phyloP scores from a whole-genome alignment of 2,797 vertebrate species.

The Hyperoplus lanceolatus region DNA sequence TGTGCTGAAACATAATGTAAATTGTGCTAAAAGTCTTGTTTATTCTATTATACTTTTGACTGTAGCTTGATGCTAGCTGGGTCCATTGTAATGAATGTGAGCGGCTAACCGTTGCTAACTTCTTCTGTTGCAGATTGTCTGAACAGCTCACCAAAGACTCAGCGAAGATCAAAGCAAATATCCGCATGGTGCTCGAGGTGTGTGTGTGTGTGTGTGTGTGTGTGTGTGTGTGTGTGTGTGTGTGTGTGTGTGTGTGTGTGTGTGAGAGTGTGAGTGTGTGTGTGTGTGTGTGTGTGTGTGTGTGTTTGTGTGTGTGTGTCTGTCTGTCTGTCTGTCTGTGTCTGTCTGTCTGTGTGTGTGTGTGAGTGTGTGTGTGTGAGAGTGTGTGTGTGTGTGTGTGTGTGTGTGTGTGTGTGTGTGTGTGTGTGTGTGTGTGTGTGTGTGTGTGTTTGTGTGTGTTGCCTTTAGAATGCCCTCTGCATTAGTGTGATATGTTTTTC shows the following conservation, averaged over 20 bases:
- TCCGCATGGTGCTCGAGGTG: constrained; percentile 93
- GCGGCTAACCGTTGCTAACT: constrained; percentile 26
- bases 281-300: too few species aligned
- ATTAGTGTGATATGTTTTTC: not conserved
- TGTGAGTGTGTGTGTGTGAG: too few species aligned
- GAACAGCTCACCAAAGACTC: constrained; percentile 90
- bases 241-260: too few species aligned
- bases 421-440: not conserved
- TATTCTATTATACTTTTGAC: not conserved
- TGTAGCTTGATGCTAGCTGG: constrained; percentile 34
- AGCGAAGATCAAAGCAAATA: constrained; percentile 93
- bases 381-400: too few species aligned
- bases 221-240: not conserved
- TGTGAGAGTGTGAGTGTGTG: too few species aligned
- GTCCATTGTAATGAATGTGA: not conserved
- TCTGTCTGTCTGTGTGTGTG: too few species aligned
- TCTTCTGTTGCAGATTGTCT: constrained; percentile 83
- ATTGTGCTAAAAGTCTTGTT: too few species aligned
- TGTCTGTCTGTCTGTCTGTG: too few species aligned
- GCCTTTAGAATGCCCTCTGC: too few species aligned
- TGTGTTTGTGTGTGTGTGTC: too few species aligned
- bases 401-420: too few species aligned
- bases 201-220: not conserved
- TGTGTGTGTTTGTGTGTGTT: not conserved
- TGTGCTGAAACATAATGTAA: too few species aligned